Evolutionary conservation across 2,113 vertebrate species (phyloP).

Genomic region (Hippocampus mohnikei): DNA sequence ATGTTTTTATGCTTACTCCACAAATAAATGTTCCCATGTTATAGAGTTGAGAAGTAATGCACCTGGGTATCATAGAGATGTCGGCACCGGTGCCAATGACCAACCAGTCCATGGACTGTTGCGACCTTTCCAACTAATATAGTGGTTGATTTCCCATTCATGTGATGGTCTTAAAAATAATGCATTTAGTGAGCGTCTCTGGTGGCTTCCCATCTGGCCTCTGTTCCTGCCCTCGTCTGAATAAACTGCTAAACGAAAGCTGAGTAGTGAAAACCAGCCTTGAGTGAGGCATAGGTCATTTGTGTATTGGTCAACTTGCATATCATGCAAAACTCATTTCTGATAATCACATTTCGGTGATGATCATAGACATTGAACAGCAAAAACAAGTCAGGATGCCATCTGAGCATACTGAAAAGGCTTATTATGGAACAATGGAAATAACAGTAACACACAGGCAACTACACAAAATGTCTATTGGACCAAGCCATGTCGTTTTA

Average conservation of each 20-base stretch:
- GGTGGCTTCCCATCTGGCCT: too few species aligned
- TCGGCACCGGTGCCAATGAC: slow-evolving; percentile 32
- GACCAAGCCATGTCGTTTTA: too few species aligned
- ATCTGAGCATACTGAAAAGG: too few species aligned
- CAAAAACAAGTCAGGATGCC: too few species aligned
- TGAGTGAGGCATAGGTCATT: slow-evolving; percentile 16
- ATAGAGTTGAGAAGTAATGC: slow-evolving; percentile 24
- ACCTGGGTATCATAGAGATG: slow-evolving; percentile 6
- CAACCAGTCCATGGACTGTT: slow-evolving; percentile 27
- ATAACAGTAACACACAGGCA: too few species aligned
- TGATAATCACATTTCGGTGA: not conserved
- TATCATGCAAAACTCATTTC: slow-evolving; percentile 15
- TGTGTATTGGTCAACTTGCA: slow-evolving; percentile 10
- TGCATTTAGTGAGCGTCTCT: not conserved
- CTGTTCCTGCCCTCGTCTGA: slow-evolving; percentile 18
- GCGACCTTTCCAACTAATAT: slow-evolving; percentile 24
- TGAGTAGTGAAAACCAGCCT: slow-evolving; percentile 16
- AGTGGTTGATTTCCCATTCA: slow-evolving; percentile 32
- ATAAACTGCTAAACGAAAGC: slow-evolving; percentile 17
- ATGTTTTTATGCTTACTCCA: slow-evolving; percentile 12
- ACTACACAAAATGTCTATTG: too few species aligned
- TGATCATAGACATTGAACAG: slow-evolving; percentile 1
- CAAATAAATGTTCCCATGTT: slow-evolving; percentile 9
- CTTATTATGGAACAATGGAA: too few species aligned
- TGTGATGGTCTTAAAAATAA: slow-evolving; percentile 51